A percentile compares a stretch with the other conserved stretches of the same genome.
Evolutionary conservation across 2,797 vertebrate genomes (phyloP).

Genomic region (Gymnopithys bicolor): DNA sequence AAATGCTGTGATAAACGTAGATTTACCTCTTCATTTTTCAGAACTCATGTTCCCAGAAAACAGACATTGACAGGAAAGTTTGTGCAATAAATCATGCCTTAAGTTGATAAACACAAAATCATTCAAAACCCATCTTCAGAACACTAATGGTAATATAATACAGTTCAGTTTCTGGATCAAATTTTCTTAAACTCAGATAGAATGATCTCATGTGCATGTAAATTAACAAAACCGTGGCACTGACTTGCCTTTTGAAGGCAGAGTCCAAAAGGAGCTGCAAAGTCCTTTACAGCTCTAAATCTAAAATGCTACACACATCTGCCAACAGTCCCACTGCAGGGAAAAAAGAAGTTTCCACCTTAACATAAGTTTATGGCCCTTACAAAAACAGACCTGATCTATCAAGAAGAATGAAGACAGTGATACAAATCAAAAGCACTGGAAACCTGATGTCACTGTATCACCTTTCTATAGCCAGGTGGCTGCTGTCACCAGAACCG

Average conservation of each 20-base stretch:
- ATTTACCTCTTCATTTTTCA: neutral
- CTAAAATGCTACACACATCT: neutral
- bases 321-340: neutral
- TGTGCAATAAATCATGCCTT: neutral
- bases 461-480: neutral
- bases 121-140: neutral
- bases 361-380: neutral
- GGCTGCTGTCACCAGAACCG: neutral
- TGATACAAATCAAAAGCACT: neutral
- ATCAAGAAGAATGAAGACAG: neutral
- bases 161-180: neutral
- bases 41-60: neutral
- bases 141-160: accelerated
- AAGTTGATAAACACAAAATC: neutral
- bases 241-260: neutral
- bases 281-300: neutral
- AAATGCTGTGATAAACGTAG: neutral
- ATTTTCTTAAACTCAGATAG: neutral
- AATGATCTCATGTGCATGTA: accelerated
- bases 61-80: neutral
- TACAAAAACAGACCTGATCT: neutral
- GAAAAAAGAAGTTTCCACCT: neutral
- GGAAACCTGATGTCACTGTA: neutral
- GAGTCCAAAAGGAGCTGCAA: neutral
- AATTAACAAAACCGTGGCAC: neutral